Conservation (phyloP, 1,140 invertebrate genomes). For the Panulirus ornatus region DNA sequence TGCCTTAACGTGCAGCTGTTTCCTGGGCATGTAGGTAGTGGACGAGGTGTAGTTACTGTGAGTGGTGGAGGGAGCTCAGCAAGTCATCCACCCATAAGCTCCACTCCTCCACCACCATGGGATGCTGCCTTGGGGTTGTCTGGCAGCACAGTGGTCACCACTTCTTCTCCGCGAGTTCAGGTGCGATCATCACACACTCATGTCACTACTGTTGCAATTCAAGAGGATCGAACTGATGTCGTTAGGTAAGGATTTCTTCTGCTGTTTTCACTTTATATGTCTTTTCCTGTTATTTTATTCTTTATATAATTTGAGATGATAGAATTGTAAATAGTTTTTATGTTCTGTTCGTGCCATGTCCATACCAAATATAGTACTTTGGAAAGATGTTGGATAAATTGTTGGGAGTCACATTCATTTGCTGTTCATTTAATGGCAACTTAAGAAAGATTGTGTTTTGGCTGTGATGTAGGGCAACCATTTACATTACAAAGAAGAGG, state of each 20-base stretch:
- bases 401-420: too few relatives aligned
- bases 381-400: too few relatives aligned
- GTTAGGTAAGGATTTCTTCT: constrained; percentile 72
- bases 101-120: constrained; percentile 77
- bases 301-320: too few relatives aligned
- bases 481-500: too few relatives aligned
- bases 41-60: constrained; percentile 56
- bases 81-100: constrained; percentile 76
- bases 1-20: constrained; percentile 6
- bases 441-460: too few relatives aligned
- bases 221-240: constrained; percentile 74
- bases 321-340: neutral
- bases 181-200: constrained; percentile 70
- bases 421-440: too few relatives aligned
- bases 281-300: neutral
- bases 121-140: constrained; percentile 74
- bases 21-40: constrained; percentile 51
- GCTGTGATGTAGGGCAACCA: too few relatives aligned
- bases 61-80: constrained; percentile 62
- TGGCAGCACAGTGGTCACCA: constrained; percentile 35
- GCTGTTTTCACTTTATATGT: neutral
- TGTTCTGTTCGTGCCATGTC: too few relatives aligned
- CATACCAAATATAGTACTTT: too few relatives aligned
- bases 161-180: constrained; percentile 63
- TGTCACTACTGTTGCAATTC: constrained; percentile 74